Conservation (phyloP, 2,888 invertebrate genomes). For the Agrotis ipsilon region DNA sequence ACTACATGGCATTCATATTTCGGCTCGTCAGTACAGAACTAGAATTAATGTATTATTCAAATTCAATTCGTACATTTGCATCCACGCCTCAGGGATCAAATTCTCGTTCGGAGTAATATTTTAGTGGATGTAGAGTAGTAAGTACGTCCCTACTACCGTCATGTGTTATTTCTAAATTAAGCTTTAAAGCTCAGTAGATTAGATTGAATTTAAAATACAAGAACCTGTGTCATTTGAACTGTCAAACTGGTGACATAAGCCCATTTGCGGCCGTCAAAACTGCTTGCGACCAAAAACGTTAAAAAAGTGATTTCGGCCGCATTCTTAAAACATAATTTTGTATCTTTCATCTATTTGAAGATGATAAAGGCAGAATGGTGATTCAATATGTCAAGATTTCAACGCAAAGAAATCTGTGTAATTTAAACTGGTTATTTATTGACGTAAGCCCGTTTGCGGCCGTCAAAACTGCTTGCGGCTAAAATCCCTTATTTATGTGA, state of each 20-base stretch:
- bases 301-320: too few species aligned
- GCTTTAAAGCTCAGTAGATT: neutral
- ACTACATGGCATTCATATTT: conserved; percentile 15
- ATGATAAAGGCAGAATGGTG: neutral
- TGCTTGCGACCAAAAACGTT: too few species aligned
- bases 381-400: neutral
- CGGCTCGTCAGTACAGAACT: neutral
- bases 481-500: too few species aligned
- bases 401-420: neutral
- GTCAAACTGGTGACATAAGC: too few species aligned
- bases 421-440: too few species aligned
- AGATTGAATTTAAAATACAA: neutral
- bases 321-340: too few species aligned
- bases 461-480: too few species aligned
- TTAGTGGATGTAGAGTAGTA: neutral
- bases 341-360: neutral
- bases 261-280: too few species aligned
- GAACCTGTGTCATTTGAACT: neutral
- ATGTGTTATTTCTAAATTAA: neutral
- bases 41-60: conserved; percentile 42
- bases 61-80: conserved; percentile 47
- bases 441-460: too few species aligned
- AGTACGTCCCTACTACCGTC: neutral
- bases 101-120: conserved; percentile 14
- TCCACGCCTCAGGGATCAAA: conserved; percentile 16